A percentile compares a stretch with the other conserved stretches of the same genome.
phyloP scores from a whole-genome alignment of 2,113 vertebrate species.

The Spilogale gracilis region DNA sequence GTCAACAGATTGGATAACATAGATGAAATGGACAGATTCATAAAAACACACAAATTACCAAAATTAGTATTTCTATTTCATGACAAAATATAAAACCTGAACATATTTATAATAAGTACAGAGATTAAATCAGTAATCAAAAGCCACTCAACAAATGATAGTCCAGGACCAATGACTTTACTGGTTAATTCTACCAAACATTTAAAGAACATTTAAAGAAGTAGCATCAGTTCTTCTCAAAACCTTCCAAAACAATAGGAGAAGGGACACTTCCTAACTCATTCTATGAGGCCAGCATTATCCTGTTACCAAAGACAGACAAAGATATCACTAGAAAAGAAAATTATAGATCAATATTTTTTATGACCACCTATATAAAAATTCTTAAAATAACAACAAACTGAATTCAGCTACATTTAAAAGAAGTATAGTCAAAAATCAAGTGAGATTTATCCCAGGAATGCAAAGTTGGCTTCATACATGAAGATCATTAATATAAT shows the following conservation, averaged over 20 bases:
- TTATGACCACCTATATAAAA: background rate
- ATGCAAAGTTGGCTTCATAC: background rate
- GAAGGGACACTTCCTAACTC: background rate
- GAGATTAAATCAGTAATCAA: constrained; percentile 14
- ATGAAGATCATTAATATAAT: constrained; percentile 15
- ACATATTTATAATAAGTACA: background rate
- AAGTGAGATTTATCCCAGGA: background rate
- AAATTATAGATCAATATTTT: constrained; percentile 5
- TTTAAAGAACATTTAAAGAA: constrained; percentile 32
- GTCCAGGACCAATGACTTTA: background rate
- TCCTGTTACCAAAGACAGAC: background rate
- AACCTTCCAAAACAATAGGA: background rate
- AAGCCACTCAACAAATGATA: background rate
- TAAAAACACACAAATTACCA: background rate
- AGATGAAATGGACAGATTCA: background rate
- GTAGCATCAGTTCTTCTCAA: background rate
- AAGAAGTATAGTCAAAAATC: background rate
- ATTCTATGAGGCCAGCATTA: background rate
- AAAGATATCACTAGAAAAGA: background rate
- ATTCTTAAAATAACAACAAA: constrained; percentile 45
- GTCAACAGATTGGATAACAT: background rate
- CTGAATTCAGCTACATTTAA: constrained; percentile 30
- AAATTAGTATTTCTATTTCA: background rate
- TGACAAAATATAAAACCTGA: constrained; percentile 28
- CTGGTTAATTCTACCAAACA: constrained; percentile 42